A percentile compares a stretch with the other conserved stretches of the same genome.
phyloP scores from a whole-genome alignment of 2,113 vertebrate species.

The Bolborhynchus lineola region DNA sequence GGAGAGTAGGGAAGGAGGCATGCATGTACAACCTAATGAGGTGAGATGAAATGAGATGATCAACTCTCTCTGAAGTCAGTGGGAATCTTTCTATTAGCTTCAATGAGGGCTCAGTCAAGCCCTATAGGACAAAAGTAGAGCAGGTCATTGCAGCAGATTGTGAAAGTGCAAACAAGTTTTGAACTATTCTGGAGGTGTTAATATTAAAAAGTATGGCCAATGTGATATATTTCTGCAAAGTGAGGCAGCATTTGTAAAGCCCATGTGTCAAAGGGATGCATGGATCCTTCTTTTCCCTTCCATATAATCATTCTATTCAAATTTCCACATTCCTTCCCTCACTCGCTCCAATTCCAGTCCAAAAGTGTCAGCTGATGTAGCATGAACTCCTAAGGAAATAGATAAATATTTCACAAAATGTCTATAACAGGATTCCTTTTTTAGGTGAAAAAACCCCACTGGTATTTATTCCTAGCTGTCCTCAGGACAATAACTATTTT shows the following conservation, averaged over 20 bases:
- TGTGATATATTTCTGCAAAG: background rate
- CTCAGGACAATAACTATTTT: background rate
- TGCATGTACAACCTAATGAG: slow-evolving; percentile 17
- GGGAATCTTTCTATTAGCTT: slow-evolving; percentile 13
- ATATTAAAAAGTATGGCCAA: background rate
- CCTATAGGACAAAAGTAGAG: slow-evolving; percentile 12
- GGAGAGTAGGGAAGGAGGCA: background rate
- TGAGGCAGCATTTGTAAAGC: background rate
- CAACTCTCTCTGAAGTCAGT: background rate
- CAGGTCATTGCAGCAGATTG: background rate
- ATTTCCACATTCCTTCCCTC: background rate
- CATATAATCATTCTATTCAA: background rate
- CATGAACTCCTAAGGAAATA: background rate
- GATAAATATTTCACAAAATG: background rate
- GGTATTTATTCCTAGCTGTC: background rate
- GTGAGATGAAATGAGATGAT: background rate
- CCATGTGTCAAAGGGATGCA: background rate
- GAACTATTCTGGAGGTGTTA: background rate
- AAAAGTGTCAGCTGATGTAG: background rate
- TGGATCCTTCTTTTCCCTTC: background rate
- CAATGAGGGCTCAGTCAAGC: slow-evolving; percentile 1
- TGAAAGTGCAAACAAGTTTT: background rate
- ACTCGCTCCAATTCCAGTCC: background rate
- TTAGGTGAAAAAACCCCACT: background rate
- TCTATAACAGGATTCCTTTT: background rate